Evolutionary conservation across 2,888 invertebrate genomes (phyloP), one percentile per base, ranked within the genome.

Genomic region (Eubasilissa splendida): DNA sequence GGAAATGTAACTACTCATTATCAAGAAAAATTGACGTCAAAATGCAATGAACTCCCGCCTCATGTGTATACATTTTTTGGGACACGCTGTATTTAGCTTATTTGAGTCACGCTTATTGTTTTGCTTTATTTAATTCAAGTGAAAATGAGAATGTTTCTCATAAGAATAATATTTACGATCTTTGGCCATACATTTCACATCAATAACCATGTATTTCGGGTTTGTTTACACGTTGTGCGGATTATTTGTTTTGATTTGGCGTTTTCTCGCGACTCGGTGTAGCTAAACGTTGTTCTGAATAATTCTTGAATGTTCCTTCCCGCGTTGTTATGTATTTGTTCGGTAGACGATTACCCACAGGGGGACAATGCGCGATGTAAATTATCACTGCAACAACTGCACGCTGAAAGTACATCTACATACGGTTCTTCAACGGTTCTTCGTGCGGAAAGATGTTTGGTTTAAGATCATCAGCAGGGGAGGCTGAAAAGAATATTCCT

Each of bases 361-460:
- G 81, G 70, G 81, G 73, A 56, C 71, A 76, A 81, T 81, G 31
- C 76, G 59, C 68, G 65, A 58, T 79, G 59, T 77, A 63, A 80
- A 80, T 80, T 80, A 80, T 81, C 79, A 70, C 71, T 81, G 79
- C 76, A 75, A 74, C 81, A 70, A 78, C 75, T 79, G 81, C 79
- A 79, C 75, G 22, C 22, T 50, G 11, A 14, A 33, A 74, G 59
- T 66, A 58, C 42, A 22, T 22, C 33, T 58, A 65, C 79, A 74
- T 74, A 68, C 42, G 42, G 42, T 77, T 54, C 77, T 33, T 42
- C 31, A 65, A 77, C 68, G 68, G 56, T 66, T 53, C 77, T 56
- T 50, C 76, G 63, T 14, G 54, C 56, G 42, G 42, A 7, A 42
- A 2, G 42, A 42, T 7, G 7, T 42, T 2, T 7, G 42, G 42